These are phyloP conservation scores for Euthynnus affinis DNA, from an alignment of 2,797 vertebrate genomes.

Conservation along the genomic window DNA sequence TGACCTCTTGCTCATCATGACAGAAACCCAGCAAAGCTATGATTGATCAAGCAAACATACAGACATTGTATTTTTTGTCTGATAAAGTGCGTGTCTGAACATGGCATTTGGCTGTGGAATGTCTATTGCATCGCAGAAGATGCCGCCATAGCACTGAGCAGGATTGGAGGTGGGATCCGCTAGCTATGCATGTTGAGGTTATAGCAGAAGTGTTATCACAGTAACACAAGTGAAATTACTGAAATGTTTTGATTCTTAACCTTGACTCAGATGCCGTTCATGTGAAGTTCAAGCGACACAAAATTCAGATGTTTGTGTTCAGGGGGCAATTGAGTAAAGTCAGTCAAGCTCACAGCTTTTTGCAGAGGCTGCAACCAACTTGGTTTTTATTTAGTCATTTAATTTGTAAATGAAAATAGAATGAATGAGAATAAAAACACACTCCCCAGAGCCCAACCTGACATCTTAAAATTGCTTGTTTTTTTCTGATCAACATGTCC, in stretches of 20 bases:
- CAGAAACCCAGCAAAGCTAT: constrained; percentile 8
- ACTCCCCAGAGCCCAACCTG: neutral
- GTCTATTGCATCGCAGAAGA: constrained; percentile 17
- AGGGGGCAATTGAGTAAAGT: constrained; percentile 18
- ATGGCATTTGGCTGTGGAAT: constrained; percentile 1
- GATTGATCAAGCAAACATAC: constrained; percentile 22
- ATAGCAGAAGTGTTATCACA: constrained; percentile 65
- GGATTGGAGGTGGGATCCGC: constrained; percentile 36
- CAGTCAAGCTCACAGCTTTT: constrained; percentile 19
- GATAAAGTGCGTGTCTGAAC: neutral
- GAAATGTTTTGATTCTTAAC: constrained; percentile 62
- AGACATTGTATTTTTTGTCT: neutral
- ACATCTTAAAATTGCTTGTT: neutral
- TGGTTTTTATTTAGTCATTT: no score
- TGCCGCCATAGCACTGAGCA: constrained; percentile 23
- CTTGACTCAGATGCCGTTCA: constrained; percentile 42
- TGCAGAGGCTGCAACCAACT: neutral
- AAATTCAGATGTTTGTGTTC: constrained; percentile 44
- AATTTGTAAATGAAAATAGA: no score
- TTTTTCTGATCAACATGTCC: neutral
- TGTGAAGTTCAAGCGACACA: constrained; percentile 42
- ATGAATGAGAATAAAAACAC: no score
- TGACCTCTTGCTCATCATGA: constrained; percentile 38
- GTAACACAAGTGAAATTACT: constrained; percentile 70
- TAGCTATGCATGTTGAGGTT: constrained; percentile 45